A percentile compares a stretch with the other conserved stretches of the same genome.
These are phyloP conservation scores for Osmerus eperlanus DNA, from an alignment of 2,113 vertebrate species.

Conservation along the genomic window DNA sequence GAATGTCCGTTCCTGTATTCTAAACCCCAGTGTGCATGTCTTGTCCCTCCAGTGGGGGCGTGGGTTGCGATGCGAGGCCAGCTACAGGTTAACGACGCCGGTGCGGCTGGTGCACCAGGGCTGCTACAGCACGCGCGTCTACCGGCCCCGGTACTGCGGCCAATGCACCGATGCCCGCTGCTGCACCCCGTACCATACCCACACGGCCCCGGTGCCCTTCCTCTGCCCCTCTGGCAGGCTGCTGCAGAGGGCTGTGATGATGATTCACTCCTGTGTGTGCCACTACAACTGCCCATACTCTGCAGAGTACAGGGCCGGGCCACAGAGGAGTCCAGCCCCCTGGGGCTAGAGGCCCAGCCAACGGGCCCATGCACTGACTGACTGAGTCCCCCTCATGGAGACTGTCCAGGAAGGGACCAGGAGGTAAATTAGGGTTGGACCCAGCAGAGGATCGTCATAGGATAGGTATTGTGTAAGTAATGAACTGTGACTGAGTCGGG, in stretches of 20 bases:
- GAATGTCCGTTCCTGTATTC: not conserved
- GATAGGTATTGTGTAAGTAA: conserved; percentile 4
- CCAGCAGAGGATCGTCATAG: not conserved
- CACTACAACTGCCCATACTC: conserved; percentile 67
- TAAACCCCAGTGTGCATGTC: not conserved
- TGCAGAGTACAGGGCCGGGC: not conserved
- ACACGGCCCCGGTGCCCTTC: conserved; percentile 64
- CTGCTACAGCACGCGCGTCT: conserved; percentile 61
- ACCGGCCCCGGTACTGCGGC: conserved; percentile 67
- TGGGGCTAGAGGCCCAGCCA: conserved; percentile 30
- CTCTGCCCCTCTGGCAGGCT: conserved; percentile 54
- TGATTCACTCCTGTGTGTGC: conserved; percentile 73
- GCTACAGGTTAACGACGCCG: conserved; percentile 53
- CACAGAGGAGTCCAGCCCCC: conserved; percentile 47
- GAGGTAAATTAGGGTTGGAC: not conserved
- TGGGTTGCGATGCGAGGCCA: conserved; percentile 55
- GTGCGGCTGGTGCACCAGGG: conserved; percentile 64
- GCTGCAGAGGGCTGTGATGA: conserved; percentile 63
- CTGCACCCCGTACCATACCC: conserved; percentile 66
- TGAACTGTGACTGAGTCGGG: conserved; percentile 30
- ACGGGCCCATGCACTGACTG: not conserved
- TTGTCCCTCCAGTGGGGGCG: conserved; percentile 46
- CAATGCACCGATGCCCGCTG: conserved; percentile 67
- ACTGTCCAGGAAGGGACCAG: not conserved
- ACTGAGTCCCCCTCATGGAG: conserved; percentile 14